Conservation (phyloP, 2,888 invertebrate species). For the Idaea dimidiata region DNA sequence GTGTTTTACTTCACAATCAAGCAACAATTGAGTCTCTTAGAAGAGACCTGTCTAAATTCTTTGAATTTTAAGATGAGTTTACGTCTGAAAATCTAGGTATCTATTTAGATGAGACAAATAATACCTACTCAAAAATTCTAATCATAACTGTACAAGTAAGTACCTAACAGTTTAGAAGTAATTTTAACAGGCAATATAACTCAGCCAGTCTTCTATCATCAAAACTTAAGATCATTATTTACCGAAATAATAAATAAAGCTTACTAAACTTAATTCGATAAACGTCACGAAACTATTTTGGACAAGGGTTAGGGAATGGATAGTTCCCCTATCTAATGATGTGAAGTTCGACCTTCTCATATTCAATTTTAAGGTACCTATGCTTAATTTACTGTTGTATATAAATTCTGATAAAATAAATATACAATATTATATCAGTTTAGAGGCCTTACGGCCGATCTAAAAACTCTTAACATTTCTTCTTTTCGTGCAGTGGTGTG, state of each 20-base stretch:
- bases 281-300: background rate
- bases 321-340: background rate
- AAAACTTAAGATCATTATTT: constrained; percentile 1
- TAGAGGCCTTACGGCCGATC: background rate
- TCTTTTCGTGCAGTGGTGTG: too few species aligned
- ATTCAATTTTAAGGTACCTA: background rate
- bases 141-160: background rate
- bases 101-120: too few species aligned
- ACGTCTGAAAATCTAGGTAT: too few species aligned
- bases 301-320: background rate
- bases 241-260: background rate
- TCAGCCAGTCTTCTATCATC: background rate
- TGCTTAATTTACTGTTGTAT: background rate
- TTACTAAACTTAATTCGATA: constrained; percentile 1
- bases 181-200: background rate
- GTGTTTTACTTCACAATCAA: too few species aligned
- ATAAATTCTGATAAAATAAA: background rate
- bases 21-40: too few species aligned
- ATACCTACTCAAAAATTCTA: background rate
- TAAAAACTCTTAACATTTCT: too few species aligned
- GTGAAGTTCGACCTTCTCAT: constrained; percentile 1
- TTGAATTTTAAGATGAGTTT: too few species aligned
- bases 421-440: background rate
- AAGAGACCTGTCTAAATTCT: too few species aligned
- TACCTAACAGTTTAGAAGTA: background rate